Base-by-base conservation (phyloP, 2,888 invertebrate species). In the Timandra comae region DNA sequence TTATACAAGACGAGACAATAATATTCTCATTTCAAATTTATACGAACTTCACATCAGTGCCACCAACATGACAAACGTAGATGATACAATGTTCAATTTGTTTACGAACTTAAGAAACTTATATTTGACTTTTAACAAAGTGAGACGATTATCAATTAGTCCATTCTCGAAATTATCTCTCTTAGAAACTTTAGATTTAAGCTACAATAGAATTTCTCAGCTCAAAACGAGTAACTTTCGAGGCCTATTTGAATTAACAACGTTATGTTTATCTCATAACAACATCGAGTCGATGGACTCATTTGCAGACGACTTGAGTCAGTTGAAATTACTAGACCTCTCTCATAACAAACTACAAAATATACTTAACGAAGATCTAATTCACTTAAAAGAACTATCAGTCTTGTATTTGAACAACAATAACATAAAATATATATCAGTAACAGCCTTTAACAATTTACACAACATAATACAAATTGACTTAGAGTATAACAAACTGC, bases 251-350 rank as follows among this genome's bases (percentile, higher is more conserved):
- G 89, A 92, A 53, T 82, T 97, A 31, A 88, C 91, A 38, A 85
- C 93, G 38, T 85, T 97, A 29, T 96, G 97, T 79, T 87, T 96
- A 35, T 94, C 95, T 9, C 91, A 91, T 67, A 97, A 97, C 71
- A 90, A 90, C 44, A 86, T 97, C 33, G 92, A 93, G 65, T 93
- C 93, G 43, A 85, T 95, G 49, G 94, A 94, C 66, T 91, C 93
- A 54, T 95, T 95, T 65, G 91, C 93, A 6, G 79, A 87, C 27
- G 94, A 95, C 69, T 86, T 96, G 42, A 88, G 88, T 40, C 90
- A 91, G 43, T 80, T 97, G 41, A 92, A 94, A 78, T 88, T 92
- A 46, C 86, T 95, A 48, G 95, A 96, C 70, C 81, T 95, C 36
- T 94, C 95, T 16, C 91, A 91, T 69, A 96, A 96, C 78, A 93